phyloP scores from a whole-genome alignment of 1,140 invertebrate genomes.

The Listronotus oregonensis region DNA sequence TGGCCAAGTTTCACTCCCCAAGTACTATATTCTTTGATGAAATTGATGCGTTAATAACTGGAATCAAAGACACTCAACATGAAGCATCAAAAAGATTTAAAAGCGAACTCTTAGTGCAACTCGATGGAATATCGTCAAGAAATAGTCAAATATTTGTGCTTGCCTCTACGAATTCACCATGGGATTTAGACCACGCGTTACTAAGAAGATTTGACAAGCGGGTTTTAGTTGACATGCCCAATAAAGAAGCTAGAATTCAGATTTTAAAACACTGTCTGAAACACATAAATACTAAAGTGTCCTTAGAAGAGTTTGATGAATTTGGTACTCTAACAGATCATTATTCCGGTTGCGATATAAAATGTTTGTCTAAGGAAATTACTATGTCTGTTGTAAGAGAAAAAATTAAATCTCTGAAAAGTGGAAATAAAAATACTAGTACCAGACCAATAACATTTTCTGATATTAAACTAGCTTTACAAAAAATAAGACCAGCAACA shows the following conservation, averaged over 20 bases:
- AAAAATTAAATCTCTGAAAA: conserved; percentile 35
- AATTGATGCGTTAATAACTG: conserved; percentile 85
- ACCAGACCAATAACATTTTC: conserved; percentile 21
- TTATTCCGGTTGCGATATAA: conserved; percentile 90
- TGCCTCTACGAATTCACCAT: conserved; percentile 90
- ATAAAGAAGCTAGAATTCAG: conserved; percentile 63
- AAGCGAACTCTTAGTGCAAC: conserved; percentile 88
- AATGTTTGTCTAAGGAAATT: conserved; percentile 86
- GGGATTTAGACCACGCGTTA: conserved; percentile 81
- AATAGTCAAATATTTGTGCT: conserved; percentile 78
- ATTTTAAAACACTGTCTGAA: conserved; percentile 69
- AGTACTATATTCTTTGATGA: conserved; percentile 97
- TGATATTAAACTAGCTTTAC: conserved; percentile 42
- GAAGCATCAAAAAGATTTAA: conserved; percentile 91
- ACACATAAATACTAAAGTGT: conserved; percentile 52
- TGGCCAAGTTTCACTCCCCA: conserved; percentile 84
- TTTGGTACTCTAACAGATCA: conserved; percentile 70
- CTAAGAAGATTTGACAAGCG: conserved; percentile 87
- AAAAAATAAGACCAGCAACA: conserved; percentile 31
- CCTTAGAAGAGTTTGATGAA: conserved; percentile 57
- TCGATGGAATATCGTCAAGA: conserved; percentile 80
- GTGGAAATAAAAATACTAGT: conserved; percentile 15
- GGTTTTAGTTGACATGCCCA: conserved; percentile 80
- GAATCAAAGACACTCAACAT: conserved; percentile 77
- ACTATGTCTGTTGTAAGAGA: conserved; percentile 66